Conservation (phyloP, 2,888 invertebrate species). For the Tipula lateralis region DNA sequence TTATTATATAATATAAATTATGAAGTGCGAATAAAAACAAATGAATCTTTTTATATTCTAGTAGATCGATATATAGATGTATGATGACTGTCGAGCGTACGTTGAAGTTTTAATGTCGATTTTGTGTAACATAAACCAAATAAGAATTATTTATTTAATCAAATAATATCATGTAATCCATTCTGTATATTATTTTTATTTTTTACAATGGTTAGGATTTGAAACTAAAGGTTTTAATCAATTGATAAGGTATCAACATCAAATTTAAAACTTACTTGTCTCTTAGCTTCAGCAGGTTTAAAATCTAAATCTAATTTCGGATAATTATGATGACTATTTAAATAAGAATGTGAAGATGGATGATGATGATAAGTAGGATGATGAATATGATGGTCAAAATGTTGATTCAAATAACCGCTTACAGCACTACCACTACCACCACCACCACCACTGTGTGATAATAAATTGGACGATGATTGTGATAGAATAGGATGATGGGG, state of each 20-base stretch:
- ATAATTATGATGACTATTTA: slow-evolving; percentile 38
- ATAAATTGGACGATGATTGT: slow-evolving; percentile 39
- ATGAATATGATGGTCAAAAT: slow-evolving; percentile 40
- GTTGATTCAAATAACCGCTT: slow-evolving; percentile 35
- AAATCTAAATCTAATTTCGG: slow-evolving; percentile 52
- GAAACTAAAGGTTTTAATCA: slow-evolving; percentile 41
- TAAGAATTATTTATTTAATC: not conserved
- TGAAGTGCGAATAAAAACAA: not conserved
- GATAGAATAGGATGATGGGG: slow-evolving; percentile 38
- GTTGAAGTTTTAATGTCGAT: not conserved
- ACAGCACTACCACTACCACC: not conserved
- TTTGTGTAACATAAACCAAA: not conserved
- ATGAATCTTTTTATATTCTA: not conserved
- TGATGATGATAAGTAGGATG: slow-evolving; percentile 38
- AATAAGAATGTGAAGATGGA: slow-evolving; percentile 39
- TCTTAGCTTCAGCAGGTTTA: slow-evolving; percentile 49
- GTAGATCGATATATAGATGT: not conserved
- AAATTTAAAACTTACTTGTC: slow-evolving; percentile 53
- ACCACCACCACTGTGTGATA: slow-evolving; percentile 12
- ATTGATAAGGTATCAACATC: slow-evolving; percentile 51
- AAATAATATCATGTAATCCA: not conserved
- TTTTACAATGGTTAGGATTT: no score
- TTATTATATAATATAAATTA: not conserved
- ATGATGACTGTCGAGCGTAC: not conserved
- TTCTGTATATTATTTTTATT: not conserved